A percentile compares a stretch with the other conserved stretches of the same genome.
These are phyloP conservation scores for Desoria tigrina DNA, from an alignment of 2,888 invertebrate genomes.

Conservation along the genomic window DNA sequence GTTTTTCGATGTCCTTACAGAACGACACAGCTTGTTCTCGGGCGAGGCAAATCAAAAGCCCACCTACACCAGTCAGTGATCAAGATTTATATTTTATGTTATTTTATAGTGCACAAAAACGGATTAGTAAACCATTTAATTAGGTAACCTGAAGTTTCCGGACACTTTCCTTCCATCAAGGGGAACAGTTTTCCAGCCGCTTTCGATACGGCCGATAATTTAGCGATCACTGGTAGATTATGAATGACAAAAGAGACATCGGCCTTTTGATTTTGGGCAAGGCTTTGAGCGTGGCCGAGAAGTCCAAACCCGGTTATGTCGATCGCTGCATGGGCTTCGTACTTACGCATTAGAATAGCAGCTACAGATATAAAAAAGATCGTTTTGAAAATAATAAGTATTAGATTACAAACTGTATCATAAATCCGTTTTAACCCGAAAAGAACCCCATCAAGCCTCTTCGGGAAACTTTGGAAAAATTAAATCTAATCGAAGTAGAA, in stretches of 20 bases:
- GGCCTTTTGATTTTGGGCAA: constrained; percentile 72
- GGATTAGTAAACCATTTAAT: no score
- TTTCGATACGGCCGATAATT: constrained; percentile 75
- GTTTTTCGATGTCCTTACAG: constrained; percentile 92
- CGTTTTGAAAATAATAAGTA: no score
- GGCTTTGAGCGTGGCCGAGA: constrained; percentile 77
- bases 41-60: constrained; percentile 87
- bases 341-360: constrained; percentile 78
- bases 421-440: no score
- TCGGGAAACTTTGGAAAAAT: no score
- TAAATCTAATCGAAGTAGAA: no score
- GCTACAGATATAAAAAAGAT: no score
- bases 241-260: constrained; percentile 76
- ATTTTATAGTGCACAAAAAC: no score
- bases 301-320: constrained; percentile 84
- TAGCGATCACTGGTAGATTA: constrained; percentile 75
- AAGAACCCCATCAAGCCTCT: no score
- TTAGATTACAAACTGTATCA: no score
- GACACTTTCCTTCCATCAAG: constrained; percentile 70
- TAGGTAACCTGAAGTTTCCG: constrained; percentile 72
- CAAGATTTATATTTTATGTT: no score
- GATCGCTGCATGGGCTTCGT: constrained; percentile 78
- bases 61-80: constrained; percentile 59
- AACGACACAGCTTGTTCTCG: constrained; percentile 92
- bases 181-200: constrained; percentile 71